Percentiles rank a stretch among this genome's conserved stretches.
Evolutionary conservation across 2,797 vertebrate species (phyloP).

Genomic region (Spea hammondii): DNA sequence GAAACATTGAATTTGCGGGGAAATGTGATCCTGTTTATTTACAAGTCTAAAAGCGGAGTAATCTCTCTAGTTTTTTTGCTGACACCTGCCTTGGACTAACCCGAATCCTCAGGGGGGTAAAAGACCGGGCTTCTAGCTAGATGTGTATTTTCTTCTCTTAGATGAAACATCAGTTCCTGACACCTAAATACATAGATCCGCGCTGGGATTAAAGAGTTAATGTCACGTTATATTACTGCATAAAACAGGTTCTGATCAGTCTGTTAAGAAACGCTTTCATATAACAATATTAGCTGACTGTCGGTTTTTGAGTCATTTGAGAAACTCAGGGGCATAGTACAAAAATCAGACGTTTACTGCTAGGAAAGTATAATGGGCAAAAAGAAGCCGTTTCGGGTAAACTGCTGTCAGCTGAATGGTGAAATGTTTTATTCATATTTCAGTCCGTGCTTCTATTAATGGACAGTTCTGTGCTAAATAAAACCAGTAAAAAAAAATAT

Average conservation of each 20-base stretch:
- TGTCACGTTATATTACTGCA: slow-evolving; percentile 5
- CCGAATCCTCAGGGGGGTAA: slow-evolving; percentile 16
- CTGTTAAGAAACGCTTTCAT: slow-evolving; percentile 7
- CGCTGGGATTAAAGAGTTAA: slow-evolving; percentile 32
- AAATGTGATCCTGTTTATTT: slow-evolving; percentile 19
- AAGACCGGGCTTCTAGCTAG: background rate
- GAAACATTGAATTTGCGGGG: background rate
- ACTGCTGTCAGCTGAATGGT: slow-evolving; percentile 10
- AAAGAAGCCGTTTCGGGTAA: slow-evolving; percentile 15
- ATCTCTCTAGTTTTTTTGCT: slow-evolving; percentile 10
- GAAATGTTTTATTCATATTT: slow-evolving; percentile 10
- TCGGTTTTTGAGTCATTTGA: slow-evolving; percentile 12
- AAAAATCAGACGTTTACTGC: slow-evolving; percentile 17
- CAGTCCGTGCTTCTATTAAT: too few species aligned
- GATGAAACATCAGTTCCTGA: background rate
- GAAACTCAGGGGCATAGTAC: slow-evolving; percentile 24
- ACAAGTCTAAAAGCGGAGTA: slow-evolving; percentile 7
- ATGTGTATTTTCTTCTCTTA: background rate
- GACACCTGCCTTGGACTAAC: slow-evolving; percentile 16
- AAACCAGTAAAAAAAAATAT: too few species aligned
- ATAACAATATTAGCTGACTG: slow-evolving; percentile 38
- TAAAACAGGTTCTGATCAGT: slow-evolving; percentile 23
- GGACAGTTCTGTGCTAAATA: too few species aligned
- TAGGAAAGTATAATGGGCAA: slow-evolving; percentile 30
- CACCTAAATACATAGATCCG: background rate